These are phyloP conservation scores for Tenrec ecaudatus DNA, from an alignment of 2,113 vertebrate species.

Conservation along the genomic window DNA sequence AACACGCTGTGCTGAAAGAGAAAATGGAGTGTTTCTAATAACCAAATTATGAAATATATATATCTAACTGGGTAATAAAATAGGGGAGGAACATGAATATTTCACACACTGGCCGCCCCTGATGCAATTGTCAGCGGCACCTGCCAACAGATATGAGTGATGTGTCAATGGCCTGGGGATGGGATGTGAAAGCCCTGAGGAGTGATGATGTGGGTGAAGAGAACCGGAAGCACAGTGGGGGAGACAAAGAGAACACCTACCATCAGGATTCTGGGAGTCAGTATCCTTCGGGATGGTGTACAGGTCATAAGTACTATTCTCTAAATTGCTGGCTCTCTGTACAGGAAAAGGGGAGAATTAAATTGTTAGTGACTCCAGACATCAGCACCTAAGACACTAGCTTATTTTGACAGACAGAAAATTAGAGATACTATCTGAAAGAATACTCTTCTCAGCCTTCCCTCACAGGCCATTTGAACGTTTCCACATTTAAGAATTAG, in stretches of 20 bases:
- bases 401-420: slow-evolving; percentile 51
- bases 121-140: slow-evolving; percentile 72
- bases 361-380: slow-evolving; percentile 15
- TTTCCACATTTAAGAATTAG: slow-evolving; percentile 12
- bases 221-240: not conserved
- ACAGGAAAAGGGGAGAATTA: not conserved
- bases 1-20: slow-evolving; percentile 82
- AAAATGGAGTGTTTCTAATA: slow-evolving; percentile 83
- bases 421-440: slow-evolving; percentile 6
- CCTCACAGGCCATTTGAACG: not conserved
- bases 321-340: slow-evolving; percentile 97
- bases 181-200: slow-evolving; percentile 61
- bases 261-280: slow-evolving; percentile 97
- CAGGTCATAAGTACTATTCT: slow-evolving; percentile 98
- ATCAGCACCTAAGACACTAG: not conserved
- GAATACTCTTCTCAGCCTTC: not conserved
- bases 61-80: slow-evolving; percentile 82
- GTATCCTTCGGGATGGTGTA: slow-evolving; percentile 98
- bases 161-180: slow-evolving; percentile 42
- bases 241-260: slow-evolving; percentile 82
- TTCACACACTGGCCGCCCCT: slow-evolving; percentile 79
- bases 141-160: slow-evolving; percentile 81
- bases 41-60: slow-evolving; percentile 89
- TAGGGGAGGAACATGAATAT: slow-evolving; percentile 85
- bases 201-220: not conserved